Evolutionary conservation across 2,113 vertebrate species (phyloP).

Genomic region (Delphinapterus leucas): DNA sequence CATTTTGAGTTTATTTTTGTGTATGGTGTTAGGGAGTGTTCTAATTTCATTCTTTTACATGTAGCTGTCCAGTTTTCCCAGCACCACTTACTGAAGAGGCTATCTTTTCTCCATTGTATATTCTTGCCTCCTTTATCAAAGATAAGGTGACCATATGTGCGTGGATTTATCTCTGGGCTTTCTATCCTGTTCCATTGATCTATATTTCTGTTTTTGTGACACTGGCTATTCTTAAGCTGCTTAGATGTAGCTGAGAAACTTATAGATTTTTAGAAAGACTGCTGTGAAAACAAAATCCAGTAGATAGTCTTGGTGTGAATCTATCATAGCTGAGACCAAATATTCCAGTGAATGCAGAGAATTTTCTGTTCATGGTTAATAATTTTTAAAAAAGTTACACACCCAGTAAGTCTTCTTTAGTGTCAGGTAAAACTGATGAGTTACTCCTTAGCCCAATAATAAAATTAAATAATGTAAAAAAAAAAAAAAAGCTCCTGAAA

Average conservation of each 20-base stretch:
- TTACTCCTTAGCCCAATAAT: background rate
- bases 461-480: background rate
- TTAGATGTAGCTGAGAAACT: background rate
- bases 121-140: too few relatives aligned
- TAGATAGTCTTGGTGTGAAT: background rate
- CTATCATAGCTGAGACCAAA: background rate
- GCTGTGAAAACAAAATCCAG: background rate
- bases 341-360: background rate
- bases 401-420: background rate
- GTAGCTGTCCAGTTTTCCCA: too few relatives aligned
- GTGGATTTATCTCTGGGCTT: too few relatives aligned
- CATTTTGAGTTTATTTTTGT: too few relatives aligned
- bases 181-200: too few relatives aligned
- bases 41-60: too few relatives aligned
- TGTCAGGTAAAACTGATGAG: background rate
- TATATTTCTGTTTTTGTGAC: too few relatives aligned
- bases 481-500: background rate
- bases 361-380: background rate
- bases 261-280: slow-evolving; percentile 10
- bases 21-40: too few relatives aligned
- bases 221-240: background rate
- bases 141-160: too few relatives aligned
- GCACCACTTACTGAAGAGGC: too few relatives aligned
- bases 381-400: background rate
- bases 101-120: too few relatives aligned